Evolutionary conservation across 2,113 vertebrate species (phyloP).

Genomic region (Onychostruthus taczanowskii): DNA sequence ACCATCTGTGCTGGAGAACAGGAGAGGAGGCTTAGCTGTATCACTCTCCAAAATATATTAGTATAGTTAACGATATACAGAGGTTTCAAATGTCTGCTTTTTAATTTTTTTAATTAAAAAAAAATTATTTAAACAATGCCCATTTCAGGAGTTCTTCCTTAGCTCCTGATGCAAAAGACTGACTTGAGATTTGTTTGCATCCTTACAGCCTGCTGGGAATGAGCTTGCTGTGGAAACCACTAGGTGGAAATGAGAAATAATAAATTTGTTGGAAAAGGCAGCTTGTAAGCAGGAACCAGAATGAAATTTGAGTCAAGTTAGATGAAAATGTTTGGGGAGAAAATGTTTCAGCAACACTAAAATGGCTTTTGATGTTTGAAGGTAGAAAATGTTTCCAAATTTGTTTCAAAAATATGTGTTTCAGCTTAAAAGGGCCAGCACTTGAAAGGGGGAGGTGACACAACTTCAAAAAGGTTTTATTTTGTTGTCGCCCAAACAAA

Average conservation of each 20-base stretch:
- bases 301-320: constrained; percentile 17
- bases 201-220: not conserved
- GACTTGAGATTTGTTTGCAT: not conserved
- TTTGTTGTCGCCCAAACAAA: not conserved
- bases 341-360: not conserved
- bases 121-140: not conserved
- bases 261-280: not conserved
- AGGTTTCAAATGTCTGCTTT: not conserved
- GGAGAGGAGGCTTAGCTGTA: not conserved
- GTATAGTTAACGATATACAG: not conserved
- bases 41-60: not conserved
- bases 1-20: not conserved
- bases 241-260: constrained; percentile 30
- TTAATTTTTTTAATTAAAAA: not conserved
- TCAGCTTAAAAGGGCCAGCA: not conserved
- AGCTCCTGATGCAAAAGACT: not conserved
- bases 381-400: not conserved
- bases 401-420: constrained; percentile 8
- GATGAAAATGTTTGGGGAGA: not conserved
- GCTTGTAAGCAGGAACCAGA: not conserved
- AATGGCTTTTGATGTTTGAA: constrained; percentile 2
- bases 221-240: not conserved
- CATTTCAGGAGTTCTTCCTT: not conserved
- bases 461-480: not conserved
- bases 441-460: not conserved